Evolutionary conservation across 2,888 invertebrate genomes (phyloP).

Genomic region (Pasiphila rectangulata): DNA sequence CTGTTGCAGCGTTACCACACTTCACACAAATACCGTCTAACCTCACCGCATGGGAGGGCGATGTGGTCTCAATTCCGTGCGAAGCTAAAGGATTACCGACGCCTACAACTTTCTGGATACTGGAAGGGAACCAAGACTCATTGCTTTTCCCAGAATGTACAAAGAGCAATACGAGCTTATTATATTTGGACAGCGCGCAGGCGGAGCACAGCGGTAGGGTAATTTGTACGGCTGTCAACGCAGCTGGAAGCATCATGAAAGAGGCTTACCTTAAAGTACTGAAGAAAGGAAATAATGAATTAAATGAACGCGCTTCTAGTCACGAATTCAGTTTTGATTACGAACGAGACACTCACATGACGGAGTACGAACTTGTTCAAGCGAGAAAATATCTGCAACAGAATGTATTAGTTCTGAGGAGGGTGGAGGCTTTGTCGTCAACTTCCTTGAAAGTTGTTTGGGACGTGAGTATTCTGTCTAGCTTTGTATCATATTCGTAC

Average conservation of each 20-base stretch:
- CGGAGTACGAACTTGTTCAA: conserved; percentile 88
- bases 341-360: conserved; percentile 75
- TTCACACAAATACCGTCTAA: conserved; percentile 93
- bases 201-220: conserved; percentile 72
- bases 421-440: conserved; percentile 85
- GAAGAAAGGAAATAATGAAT: conserved; percentile 67
- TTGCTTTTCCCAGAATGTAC: conserved; percentile 75
- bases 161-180: conserved; percentile 72
- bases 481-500: conserved; percentile 23
- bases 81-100: conserved; percentile 95
- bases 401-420: conserved; percentile 87
- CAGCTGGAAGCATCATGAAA: conserved; percentile 76
- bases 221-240: conserved; percentile 75
- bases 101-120: conserved; percentile 97
- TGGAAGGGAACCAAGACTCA: conserved; percentile 91
- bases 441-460: conserved; percentile 90
- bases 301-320: conserved; percentile 55
- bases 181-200: conserved; percentile 71
- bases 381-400: conserved; percentile 89
- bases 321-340: conserved; percentile 58
- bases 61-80: conserved; percentile 94
- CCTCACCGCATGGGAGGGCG: conserved; percentile 92
- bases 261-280: conserved; percentile 73
- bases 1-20: conserved; percentile 90
- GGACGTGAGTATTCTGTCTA: conserved; percentile 82